phyloP scores from a whole-genome alignment of 2,113 vertebrate genomes.

The Polypterus bichir region DNA sequence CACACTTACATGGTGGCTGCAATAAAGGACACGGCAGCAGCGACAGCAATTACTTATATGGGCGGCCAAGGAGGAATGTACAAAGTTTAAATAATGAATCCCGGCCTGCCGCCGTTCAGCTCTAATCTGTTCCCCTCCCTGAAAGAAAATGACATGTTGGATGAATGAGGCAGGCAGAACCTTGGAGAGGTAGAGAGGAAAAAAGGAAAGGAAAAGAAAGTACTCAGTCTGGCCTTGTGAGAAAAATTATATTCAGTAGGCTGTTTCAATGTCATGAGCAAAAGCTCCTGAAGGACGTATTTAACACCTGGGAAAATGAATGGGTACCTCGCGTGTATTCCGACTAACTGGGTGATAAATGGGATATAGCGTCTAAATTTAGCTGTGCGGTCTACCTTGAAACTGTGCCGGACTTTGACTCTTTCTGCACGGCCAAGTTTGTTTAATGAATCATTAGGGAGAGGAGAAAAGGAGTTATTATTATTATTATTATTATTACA shows the following conservation, averaged over 20 bases:
- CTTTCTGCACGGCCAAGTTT: slow-evolving; percentile 26
- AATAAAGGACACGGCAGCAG: no score
- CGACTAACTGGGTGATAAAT: slow-evolving; percentile 48
- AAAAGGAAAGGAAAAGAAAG: neutral
- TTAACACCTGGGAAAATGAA: slow-evolving; percentile 43
- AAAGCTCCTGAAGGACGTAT: slow-evolving; percentile 49
- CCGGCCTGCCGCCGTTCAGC: no score
- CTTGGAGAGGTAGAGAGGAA: neutral
- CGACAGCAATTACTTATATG: no score
- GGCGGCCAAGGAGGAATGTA: no score
- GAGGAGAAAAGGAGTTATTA: no score
- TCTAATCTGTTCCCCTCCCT: no score
- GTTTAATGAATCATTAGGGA: slow-evolving; percentile 28
- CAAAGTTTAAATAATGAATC: no score
- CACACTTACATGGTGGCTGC: no score
- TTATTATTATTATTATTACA: slow-evolving; percentile 24
- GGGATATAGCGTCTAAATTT: slow-evolving; percentile 53
- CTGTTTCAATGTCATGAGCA: slow-evolving; percentile 45
- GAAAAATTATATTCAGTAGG: slow-evolving; percentile 31
- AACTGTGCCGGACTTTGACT: slow-evolving; percentile 42
- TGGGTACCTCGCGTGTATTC: slow-evolving; percentile 41
- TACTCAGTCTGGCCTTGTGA: slow-evolving; percentile 24
- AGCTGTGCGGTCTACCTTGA: slow-evolving; percentile 55
- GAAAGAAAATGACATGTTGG: neutral
- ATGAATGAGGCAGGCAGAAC: neutral